Percentiles rank a stretch among this genome's conserved stretches.
These are phyloP conservation scores for Cyanistes caeruleus DNA, from an alignment of 2,113 vertebrate species.

Conservation along the genomic window DNA sequence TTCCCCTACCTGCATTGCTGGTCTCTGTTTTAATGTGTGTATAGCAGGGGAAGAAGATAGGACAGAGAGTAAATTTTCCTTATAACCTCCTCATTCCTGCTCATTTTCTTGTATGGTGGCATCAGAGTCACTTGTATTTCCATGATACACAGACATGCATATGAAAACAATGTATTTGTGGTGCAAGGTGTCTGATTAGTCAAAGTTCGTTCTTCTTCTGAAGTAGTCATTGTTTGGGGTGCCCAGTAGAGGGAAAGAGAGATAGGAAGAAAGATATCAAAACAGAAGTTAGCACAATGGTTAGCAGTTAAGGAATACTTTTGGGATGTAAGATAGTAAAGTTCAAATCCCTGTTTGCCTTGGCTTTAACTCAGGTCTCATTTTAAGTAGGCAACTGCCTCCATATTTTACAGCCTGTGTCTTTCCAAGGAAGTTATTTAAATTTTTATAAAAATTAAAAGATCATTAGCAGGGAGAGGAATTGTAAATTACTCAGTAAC, in stretches of 20 bases:
- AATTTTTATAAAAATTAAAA: not conserved
- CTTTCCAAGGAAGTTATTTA: not conserved
- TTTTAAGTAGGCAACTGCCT: not conserved
- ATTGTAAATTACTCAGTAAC: not conserved
- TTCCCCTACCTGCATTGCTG: not conserved
- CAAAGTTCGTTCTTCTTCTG: not conserved
- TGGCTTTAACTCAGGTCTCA: not conserved
- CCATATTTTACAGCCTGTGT: not conserved
- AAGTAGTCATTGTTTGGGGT: not conserved
- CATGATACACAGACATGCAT: not conserved
- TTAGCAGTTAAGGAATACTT: not conserved
- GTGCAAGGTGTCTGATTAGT: not conserved
- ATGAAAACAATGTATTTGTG: not conserved
- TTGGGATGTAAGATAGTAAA: not conserved
- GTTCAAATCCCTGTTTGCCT: not conserved
- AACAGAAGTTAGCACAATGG: not conserved
- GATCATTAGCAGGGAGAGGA: not conserved
- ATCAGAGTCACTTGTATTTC: not conserved
- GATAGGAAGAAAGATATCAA: not conserved
- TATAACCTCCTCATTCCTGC: rapidly evolving
- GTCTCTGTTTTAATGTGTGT: not conserved
- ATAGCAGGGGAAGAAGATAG: not conserved
- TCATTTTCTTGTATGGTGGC: not conserved
- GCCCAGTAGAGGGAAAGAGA: not conserved
- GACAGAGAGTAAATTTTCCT: not conserved